phyloP scores from a whole-genome alignment of 1,140 invertebrate genomes.

The Olivierus martensii region DNA sequence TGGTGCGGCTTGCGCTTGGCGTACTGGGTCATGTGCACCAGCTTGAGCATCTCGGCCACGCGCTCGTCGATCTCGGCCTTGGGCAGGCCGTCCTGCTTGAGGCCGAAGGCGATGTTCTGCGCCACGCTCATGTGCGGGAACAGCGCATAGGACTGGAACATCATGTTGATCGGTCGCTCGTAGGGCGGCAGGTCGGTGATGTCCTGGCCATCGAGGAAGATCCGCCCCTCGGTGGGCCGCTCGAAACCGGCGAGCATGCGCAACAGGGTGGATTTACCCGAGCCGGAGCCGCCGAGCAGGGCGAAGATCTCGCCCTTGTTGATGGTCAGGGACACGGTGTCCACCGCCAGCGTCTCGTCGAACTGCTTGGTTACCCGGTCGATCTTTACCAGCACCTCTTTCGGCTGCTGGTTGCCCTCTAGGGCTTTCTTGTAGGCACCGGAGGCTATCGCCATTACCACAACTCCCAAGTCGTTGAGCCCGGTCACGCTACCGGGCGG shows the following conservation, averaged over 20 bases:
- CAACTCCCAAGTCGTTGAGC: too few relatives aligned
- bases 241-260: not conserved
- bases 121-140: conserved; percentile 22
- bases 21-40: not conserved
- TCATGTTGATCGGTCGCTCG: not conserved
- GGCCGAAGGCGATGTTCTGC: conserved; percentile 20
- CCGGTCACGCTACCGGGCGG: too few relatives aligned
- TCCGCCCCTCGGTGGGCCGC: not conserved
- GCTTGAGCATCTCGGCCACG: conserved; percentile 15
- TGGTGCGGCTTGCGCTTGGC: conserved; percentile 4
- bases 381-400: too few relatives aligned
- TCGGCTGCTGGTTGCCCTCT: too few relatives aligned
- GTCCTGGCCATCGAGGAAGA: not conserved
- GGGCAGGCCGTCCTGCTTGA: not conserved
- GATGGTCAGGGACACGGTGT: too few relatives aligned
- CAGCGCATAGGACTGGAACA: conserved; percentile 23
- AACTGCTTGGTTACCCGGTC: too few relatives aligned
- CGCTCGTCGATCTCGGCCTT: conserved; percentile 2
- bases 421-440: too few relatives aligned
- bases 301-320: not conserved
- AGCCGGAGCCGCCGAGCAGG: not conserved
- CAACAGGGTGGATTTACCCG: not conserved
- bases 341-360: too few relatives aligned
- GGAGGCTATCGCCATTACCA: too few relatives aligned
- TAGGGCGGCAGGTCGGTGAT: not conserved